phyloP scores from a whole-genome alignment of 2,113 vertebrate genomes.

The Muscicapa adusta region DNA sequence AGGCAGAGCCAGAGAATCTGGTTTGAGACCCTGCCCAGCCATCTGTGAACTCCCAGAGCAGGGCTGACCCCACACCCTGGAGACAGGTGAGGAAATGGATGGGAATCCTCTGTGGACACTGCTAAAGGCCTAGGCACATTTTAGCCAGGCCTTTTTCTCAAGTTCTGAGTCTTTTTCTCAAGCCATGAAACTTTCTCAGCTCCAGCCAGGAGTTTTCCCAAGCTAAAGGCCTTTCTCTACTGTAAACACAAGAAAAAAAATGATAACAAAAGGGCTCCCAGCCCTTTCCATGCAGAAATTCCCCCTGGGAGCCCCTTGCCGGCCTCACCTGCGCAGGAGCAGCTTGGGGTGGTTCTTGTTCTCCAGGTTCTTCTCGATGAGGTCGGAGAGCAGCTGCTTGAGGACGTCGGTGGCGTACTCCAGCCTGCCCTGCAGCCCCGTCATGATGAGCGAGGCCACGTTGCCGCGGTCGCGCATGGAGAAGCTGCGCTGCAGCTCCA shows the following conservation, averaged over 20 bases:
- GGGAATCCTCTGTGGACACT: neutral
- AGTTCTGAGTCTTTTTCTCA: too few relatives aligned
- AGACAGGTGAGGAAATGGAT: neutral
- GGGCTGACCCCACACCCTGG: neutral
- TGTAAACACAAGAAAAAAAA: too few relatives aligned
- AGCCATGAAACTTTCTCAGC: too few relatives aligned
- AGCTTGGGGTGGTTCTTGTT: constrained; percentile 99
- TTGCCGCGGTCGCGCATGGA: constrained; percentile 98
- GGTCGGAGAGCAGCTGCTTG: constrained; percentile 94
- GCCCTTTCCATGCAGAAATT: accelerated
- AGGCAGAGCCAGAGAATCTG: neutral
- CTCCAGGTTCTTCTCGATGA: constrained; percentile 97
- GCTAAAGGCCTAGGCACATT: too few relatives aligned
- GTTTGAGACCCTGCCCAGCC: neutral
- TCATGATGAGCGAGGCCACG: constrained; percentile 98
- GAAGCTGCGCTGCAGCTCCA: constrained; percentile 95
- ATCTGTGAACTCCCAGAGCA: neutral
- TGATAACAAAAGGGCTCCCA: neutral
- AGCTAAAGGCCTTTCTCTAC: too few relatives aligned
- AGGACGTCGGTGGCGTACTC: constrained; percentile 97
- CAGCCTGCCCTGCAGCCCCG: constrained; percentile 90
- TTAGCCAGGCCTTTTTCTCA: too few relatives aligned
- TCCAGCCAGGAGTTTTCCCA: too few relatives aligned
- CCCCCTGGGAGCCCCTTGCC: accelerated
- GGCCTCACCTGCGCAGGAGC: constrained; percentile 86